Evolutionary conservation across 1,140 invertebrate genomes (phyloP), one percentile per base, ranked within the genome.

Genomic region (Trachymyrmex septentrionalis): DNA sequence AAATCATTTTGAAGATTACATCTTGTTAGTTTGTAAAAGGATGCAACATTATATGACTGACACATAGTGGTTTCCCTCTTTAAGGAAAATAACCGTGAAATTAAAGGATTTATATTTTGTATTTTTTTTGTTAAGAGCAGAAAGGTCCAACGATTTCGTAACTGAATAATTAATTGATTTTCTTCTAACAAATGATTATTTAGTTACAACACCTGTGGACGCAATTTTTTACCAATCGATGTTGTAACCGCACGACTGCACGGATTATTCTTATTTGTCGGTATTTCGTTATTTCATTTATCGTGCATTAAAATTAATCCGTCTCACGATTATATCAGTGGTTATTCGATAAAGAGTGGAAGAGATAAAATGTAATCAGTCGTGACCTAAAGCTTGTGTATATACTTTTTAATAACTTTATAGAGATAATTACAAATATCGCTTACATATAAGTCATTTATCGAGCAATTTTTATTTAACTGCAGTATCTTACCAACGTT

Each of bases 11-110:
- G 59, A 24, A 66, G 53, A 71, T 72, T 82, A 73, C 12, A 55
- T 44, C 7, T 72, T 61, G 16, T 72, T 59, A 82, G 34, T 59
- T 73, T 2, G 21, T 59, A 82, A 61, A 38, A 59, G 21, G 30
- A 82, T 73, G 21, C 34, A 57, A 72, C 19, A 59, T 81, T 7
- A 67, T 34, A 55, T 38, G n/a, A 69, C 16, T 82, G 67, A 82
- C 34, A 48, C 24, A 27, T 1, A 16, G 30, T 7, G 53, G 12
- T 44, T 48, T 48, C 19, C 9, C 12, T 82, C 4, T 82, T 73
- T 24, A 73, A 19, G 44, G 12, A 44, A 27, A 57, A 44, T 14
- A 59, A 6, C 5, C 16, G 9, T 38, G 19, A 57, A 57, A 72
- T 57, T 24, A 16, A 55, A n/a, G 7, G 19, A 12, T 53, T 30